A percentile compares a stretch with the other conserved stretches of the same genome.
phyloP scores from a whole-genome alignment of 1,140 invertebrate genomes.

The Diorhabda sublineata region DNA sequence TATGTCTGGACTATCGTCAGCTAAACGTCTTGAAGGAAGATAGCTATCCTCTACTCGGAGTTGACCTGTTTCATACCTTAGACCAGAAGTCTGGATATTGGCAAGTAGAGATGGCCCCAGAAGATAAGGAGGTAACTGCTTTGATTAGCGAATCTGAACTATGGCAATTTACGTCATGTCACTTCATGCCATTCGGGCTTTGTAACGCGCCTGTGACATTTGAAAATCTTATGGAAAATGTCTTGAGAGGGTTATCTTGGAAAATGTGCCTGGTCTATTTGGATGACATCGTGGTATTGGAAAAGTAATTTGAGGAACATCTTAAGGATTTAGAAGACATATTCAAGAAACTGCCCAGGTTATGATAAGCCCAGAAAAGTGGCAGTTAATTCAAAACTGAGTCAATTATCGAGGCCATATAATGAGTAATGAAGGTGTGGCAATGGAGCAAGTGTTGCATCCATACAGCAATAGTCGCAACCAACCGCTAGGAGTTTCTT shows the following conservation, averaged over 20 bases:
- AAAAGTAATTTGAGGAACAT: too few species aligned
- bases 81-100: slow-evolving; percentile 40
- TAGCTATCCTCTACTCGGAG: slow-evolving; percentile 49
- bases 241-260: slow-evolving; percentile 22
- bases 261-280: slow-evolving; percentile 43
- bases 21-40: slow-evolving; percentile 49
- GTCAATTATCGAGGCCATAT: too few species aligned
- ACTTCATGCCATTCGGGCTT: slow-evolving; percentile 45
- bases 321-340: too few species aligned
- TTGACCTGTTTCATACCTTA: slow-evolving; percentile 40
- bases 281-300: slow-evolving; percentile 46
- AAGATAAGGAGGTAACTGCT: slow-evolving; percentile 34
- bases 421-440: too few species aligned
- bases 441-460: too few species aligned
- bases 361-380: too few species aligned
- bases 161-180: slow-evolving; percentile 31
- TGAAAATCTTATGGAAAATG: slow-evolving; percentile 29
- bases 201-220: slow-evolving; percentile 37
- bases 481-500: too few species aligned
- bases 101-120: slow-evolving; percentile 25
- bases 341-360: too few species aligned
- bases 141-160: slow-evolving; percentile 21
- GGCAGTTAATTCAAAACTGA: too few species aligned
- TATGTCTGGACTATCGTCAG: slow-evolving; percentile 34
- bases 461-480: too few species aligned